phyloP scores from a whole-genome alignment of 1,140 invertebrate species.

The Anagrus nilaparvatae region DNA sequence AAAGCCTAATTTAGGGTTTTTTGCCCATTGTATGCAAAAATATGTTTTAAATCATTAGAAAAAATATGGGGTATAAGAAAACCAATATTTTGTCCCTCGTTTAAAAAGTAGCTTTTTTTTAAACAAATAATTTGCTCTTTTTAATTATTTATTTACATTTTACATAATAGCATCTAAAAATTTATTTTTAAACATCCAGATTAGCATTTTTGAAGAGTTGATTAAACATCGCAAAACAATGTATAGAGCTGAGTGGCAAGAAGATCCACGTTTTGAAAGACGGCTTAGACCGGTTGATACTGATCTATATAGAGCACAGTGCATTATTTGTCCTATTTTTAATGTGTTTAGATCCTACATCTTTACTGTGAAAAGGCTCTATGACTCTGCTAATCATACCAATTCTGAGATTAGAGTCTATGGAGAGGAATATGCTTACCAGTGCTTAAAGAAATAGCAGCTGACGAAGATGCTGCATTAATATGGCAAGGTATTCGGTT shows the following conservation, averaged over 20 bases:
- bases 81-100: too few relatives aligned
- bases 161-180: too few relatives aligned
- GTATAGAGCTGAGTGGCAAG: background rate
- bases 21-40: too few relatives aligned
- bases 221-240: background rate
- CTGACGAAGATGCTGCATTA: background rate
- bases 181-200: too few relatives aligned
- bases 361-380: too few relatives aligned
- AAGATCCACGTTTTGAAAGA: background rate
- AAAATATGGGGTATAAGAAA: too few relatives aligned
- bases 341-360: background rate
- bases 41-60: too few relatives aligned
- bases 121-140: too few relatives aligned
- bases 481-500: background rate
- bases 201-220: too few relatives aligned
- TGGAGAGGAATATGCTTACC: background rate
- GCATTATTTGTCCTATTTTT: background rate
- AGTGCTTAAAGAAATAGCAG: background rate
- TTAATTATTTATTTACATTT: too few relatives aligned
- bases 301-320: background rate
- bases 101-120: too few relatives aligned
- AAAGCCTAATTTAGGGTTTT: too few relatives aligned
- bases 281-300: background rate
- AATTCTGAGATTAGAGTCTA: background rate
- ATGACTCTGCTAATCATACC: background rate